Evolutionary conservation across 2,888 invertebrate genomes (phyloP).

Genomic region (Sialis lutaria): DNA sequence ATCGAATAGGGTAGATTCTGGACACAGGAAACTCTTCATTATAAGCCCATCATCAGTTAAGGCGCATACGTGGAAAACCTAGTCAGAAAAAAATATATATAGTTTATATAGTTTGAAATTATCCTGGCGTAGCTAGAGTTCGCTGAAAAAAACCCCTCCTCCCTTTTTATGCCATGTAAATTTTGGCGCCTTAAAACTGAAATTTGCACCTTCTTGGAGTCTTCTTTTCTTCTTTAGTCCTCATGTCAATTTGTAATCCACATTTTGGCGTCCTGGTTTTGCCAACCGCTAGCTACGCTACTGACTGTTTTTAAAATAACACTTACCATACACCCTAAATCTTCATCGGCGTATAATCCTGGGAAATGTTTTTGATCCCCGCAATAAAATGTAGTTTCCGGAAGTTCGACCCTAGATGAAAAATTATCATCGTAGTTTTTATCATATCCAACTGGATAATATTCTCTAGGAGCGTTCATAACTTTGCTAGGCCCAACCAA

Average conservation of each 20-base stretch:
- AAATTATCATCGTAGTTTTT: slow-evolving; percentile 83
- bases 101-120: too few relatives aligned
- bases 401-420: slow-evolving; percentile 66
- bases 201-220: too few relatives aligned
- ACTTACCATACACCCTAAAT: slow-evolving; percentile 76
- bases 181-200: too few relatives aligned
- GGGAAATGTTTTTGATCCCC: slow-evolving; percentile 83
- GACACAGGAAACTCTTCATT: slow-evolving; percentile 82
- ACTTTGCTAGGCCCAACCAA: slow-evolving; percentile 33
- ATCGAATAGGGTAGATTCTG: slow-evolving; percentile 80
- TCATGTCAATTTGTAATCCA: too few relatives aligned
- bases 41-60: slow-evolving; percentile 76
- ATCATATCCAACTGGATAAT: slow-evolving; percentile 75
- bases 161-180: too few relatives aligned
- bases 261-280: too few relatives aligned
- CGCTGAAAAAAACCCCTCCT: too few relatives aligned
- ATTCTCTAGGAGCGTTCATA: slow-evolving; percentile 80
- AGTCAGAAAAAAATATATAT: slow-evolving; percentile 10
- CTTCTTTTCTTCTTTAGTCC: too few relatives aligned
- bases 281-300: too few relatives aligned
- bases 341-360: slow-evolving; percentile 74
- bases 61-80: slow-evolving; percentile 87
- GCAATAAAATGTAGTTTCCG: slow-evolving; percentile 69
- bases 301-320: too few relatives aligned
- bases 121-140: too few relatives aligned